Percentiles rank a stretch among this genome's conserved stretches.
Conservation (phyloP, 2,113 vertebrate genomes). For the Thunnus maccoyii region DNA sequence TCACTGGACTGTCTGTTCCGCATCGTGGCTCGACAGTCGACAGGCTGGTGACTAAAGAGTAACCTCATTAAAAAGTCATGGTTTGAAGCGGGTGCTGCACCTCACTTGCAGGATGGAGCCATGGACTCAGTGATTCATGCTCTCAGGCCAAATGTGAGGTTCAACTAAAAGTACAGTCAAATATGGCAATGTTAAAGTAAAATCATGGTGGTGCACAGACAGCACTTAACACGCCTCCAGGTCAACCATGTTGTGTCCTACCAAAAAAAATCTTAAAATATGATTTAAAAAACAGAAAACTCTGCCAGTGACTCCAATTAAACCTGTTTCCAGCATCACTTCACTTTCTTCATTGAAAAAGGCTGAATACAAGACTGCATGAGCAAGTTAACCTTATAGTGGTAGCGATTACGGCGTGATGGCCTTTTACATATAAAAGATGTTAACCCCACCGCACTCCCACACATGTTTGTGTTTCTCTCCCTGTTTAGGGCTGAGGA, state of each 20-base stretch:
- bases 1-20: constrained; percentile 70
- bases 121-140: neutral
- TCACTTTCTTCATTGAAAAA: neutral
- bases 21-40: constrained; percentile 57
- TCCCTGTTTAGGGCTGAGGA: constrained; percentile 44
- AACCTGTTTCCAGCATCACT: neutral
- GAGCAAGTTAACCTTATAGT: constrained; percentile 24
- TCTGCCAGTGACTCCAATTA: neutral
- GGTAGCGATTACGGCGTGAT: neutral
- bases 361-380: neutral
- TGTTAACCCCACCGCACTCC: constrained; percentile 4
- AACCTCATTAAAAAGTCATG: constrained; percentile 80
- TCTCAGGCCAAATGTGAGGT: constrained; percentile 4
- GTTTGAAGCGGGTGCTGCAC: constrained; percentile 38
- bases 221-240: too few relatives aligned
- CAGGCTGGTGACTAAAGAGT: constrained; percentile 73
- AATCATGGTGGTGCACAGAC: neutral
- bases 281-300: neutral
- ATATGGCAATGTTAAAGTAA: neutral
- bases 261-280: constrained; percentile 2
- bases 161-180: neutral
- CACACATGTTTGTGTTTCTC: constrained; percentile 3
- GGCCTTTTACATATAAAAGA: neutral
- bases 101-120: constrained; percentile 9
- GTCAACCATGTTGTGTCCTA: neutral